Conservation (phyloP, 2,797 vertebrate genomes). For the Nannoperca australis region DNA sequence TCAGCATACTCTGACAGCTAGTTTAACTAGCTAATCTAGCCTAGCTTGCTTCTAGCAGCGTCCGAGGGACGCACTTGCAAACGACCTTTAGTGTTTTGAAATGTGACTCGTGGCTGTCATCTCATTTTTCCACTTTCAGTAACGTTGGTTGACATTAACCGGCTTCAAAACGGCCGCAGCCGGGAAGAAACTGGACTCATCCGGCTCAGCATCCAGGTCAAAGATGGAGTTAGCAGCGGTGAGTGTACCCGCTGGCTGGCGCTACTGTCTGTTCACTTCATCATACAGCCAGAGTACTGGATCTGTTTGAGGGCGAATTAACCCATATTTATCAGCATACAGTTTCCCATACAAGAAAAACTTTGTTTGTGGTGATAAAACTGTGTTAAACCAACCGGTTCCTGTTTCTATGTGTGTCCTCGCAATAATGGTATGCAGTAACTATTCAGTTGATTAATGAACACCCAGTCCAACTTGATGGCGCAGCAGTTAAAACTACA, state of each 20-base stretch:
- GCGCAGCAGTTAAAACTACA: not conserved
- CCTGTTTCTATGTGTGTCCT: not conserved
- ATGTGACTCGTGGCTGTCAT: slow-evolving; percentile 4
- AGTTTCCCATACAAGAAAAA: not conserved
- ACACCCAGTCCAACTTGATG: not conserved
- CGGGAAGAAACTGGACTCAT: slow-evolving; percentile 52
- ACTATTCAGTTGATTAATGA: not conserved
- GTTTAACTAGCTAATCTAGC: slow-evolving; percentile 14
- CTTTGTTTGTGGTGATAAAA: no score
- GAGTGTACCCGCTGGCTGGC: slow-evolving; percentile 62
- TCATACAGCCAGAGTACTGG: not conserved
- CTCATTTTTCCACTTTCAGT: not conserved
- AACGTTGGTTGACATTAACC: slow-evolving; percentile 23
- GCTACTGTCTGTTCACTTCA: not conserved
- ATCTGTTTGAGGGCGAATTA: not conserved
- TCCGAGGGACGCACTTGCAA: no score
- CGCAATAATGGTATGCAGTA: not conserved
- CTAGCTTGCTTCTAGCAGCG: slow-evolving; percentile 19
- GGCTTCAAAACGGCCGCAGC: slow-evolving; percentile 55
- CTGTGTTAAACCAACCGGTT: not conserved
- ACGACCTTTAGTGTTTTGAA: not conserved
- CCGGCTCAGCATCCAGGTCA: slow-evolving; percentile 56
- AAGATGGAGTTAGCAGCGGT: slow-evolving; percentile 84
- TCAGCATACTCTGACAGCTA: not conserved
- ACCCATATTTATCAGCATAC: not conserved